Percentiles rank a stretch among this genome's conserved stretches.
These are phyloP conservation scores for Drosophila anomelani DNA, from an alignment of 2,888 invertebrate species.

Conservation along the genomic window DNA sequence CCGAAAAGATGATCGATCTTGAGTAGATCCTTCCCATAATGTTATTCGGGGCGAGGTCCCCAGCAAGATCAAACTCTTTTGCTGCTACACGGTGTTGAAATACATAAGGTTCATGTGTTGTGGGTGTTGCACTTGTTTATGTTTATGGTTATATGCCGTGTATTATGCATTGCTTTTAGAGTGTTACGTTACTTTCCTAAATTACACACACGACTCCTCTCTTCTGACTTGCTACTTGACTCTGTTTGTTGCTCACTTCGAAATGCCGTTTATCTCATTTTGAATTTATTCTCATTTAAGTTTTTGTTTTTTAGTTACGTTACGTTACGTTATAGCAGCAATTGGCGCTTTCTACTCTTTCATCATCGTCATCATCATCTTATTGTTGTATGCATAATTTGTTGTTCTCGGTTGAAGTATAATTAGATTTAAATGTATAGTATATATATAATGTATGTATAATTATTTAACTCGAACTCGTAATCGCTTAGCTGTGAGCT, in stretches of 20 bases:
- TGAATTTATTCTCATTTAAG: conserved; percentile 36
- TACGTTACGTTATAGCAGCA: conserved; percentile 39
- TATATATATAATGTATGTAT: conserved; percentile 75
- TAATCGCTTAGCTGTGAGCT: conserved; percentile 62
- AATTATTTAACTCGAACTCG: conserved; percentile 78
- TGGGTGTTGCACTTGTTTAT: conserved; percentile 10
- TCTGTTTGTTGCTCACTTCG: conserved; percentile 32
- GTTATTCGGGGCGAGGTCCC: background rate
- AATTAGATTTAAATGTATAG: conserved; percentile 70
- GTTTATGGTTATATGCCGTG: conserved; percentile 42
- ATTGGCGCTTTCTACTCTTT: conserved; percentile 17
- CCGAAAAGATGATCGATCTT: conserved; percentile 32
- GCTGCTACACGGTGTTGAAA: conserved; percentile 36
- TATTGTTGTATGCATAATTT: conserved; percentile 53
- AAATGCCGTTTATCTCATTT: conserved; percentile 58
- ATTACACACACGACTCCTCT: conserved; percentile 48
- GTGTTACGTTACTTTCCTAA: conserved; percentile 30
- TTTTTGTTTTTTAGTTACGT: background rate
- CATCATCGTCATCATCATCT: conserved; percentile 4
- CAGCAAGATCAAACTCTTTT: conserved; percentile 54
- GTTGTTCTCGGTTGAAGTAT: conserved; percentile 59
- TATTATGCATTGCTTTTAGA: conserved; percentile 47
- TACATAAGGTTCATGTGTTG: conserved; percentile 29
- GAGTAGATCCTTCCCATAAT: background rate
- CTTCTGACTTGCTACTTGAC: conserved; percentile 26